Base-by-base conservation (phyloP, 2,888 invertebrate species). In the Caradrina clavipalpis region DNA sequence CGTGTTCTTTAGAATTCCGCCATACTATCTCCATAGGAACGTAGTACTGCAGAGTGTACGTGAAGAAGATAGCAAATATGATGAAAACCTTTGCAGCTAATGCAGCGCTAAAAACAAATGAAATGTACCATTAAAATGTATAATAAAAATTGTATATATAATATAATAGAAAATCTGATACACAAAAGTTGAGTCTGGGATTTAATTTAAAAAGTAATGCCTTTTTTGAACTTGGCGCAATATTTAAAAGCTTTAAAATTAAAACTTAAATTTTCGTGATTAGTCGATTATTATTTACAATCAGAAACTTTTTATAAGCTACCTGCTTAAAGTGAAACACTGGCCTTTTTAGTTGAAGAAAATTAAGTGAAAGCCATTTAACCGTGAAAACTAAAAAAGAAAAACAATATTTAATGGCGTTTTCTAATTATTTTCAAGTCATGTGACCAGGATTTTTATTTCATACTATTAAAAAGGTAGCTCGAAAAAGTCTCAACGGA, bases 21-120 rank as follows among this genome's bases (percentile, higher is more conserved):
- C 98, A 99, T 22, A 99, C 97, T 65, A 99, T 98, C 76, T 98
- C 98, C 93, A 98, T 97, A 0, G 99, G 99, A 4, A 99, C 99
- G 92, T 98, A 99, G 91, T 98, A 98, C 93, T 99, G 99, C 1
- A 99, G 96, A 35, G 98, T 98, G 91, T 99, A 99, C 0, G 99
- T 98, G 90, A 99, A 98, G 88, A 99, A 98, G 70, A 99, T 98
- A 0, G 99, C 98, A 10, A 98, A 79, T 0, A 98, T 97, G 91
- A 99, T 99, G 85, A 98, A 96, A 17, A 98, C 88, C 91, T 98
- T 98, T 0, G 98, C 98, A 42, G 97, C 91, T 88, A 98, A 97
- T 5, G 98, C 98, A 51, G 97, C 91, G 69, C 98, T 98, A 96
- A 95, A 80, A 31, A 55, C 64, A 59, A 56, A 53, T 73, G 26